Evolutionary conservation across 2,888 invertebrate species (phyloP), one percentile per base, ranked within the genome.

Genomic region (Rhogogaster chlorosoma): DNA sequence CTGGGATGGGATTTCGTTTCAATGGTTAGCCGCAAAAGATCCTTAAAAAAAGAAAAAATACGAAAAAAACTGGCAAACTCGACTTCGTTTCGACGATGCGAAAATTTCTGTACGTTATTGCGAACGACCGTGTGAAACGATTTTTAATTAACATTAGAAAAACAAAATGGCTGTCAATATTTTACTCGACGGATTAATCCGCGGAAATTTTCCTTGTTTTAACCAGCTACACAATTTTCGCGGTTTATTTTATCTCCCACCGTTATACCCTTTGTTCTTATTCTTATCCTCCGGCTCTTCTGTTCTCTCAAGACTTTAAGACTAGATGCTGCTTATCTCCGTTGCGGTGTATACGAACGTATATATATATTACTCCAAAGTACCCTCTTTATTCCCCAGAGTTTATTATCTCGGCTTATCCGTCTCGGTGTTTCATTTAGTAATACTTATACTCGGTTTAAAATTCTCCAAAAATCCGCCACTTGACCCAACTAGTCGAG

Each of bases 401-500:
- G 78, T 53, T 78, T 32, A 53, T 78, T 78, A 78, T 12, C 78
- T n/a, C 32, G 57, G n/a, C 78, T 78, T 36, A 78, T 32, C 32
- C 32, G 45, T 45, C 29, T n/a, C 12, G 15, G 10, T 15, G 9
- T 42, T 75, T 22, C 26, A 45, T 75, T 75, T 45, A 42, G 38
- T 32, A 36, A 53, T n/a, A 53, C 53, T 38, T 29, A 38, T 10
- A 38, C n/a, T 22, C 18, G 36, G n/a, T 9, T 32, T 18, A 53
- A 7, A 53, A n/a, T 71, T 0, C 2, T 15, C 2, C 36, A 71
- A 71, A 71, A 36, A 36, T n/a, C 29, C 36, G 22, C 32, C 70
- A 38, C 15, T 71, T 53, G 53, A 53, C 53, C 53, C 7, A 6
- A 53, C 18, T n/a, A n/a, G n/a, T n/a, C n/a, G n/a, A 53, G 7